A percentile compares a stretch with the other conserved stretches of the same genome.
Evolutionary conservation across 2,797 vertebrate species (phyloP).

Genomic region (Neosalanx taihuensis): DNA sequence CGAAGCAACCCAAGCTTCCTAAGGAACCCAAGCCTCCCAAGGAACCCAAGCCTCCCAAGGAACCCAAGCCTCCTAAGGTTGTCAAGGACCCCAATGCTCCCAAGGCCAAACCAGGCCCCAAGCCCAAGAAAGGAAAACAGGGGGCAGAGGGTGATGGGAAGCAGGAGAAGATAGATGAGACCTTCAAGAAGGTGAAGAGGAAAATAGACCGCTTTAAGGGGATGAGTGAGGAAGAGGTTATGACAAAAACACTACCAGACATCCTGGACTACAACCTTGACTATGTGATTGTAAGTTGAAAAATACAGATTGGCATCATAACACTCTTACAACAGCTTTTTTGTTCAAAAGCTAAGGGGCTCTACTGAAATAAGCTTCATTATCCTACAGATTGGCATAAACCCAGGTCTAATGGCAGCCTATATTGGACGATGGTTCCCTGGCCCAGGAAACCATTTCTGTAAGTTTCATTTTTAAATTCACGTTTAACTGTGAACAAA

Average conservation of each 20-base stretch:
- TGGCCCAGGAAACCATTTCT: constrained; percentile 97
- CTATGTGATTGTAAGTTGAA: constrained; percentile 91
- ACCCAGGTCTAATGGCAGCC: constrained; percentile 96
- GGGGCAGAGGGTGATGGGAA: constrained; percentile 78
- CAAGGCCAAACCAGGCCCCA: constrained; percentile 75
- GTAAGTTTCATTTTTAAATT: constrained; percentile 69
- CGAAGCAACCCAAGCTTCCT: constrained; percentile 48
- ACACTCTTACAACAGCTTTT: not conserved
- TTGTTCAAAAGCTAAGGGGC: not conserved
- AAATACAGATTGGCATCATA: not conserved
- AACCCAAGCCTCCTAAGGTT: constrained; percentile 58
- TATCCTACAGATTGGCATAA: constrained; percentile 89
- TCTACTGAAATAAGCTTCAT: not conserved
- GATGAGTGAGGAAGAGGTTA: constrained; percentile 92
- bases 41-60: constrained; percentile 49
- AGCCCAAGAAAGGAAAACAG: constrained; percentile 76
- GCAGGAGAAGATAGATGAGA: constrained; percentile 95
- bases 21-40: constrained; percentile 38
- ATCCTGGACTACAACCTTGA: constrained; percentile 94
- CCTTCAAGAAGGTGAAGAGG: constrained; percentile 93
- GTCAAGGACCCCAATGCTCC: constrained; percentile 70
- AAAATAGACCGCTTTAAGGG: constrained; percentile 98
- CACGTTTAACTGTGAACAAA: not conserved
- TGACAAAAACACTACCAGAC: constrained; percentile 95
- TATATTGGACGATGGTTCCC: constrained; percentile 97